phyloP scores from a whole-genome alignment of 2,888 invertebrate species.

The Lithosia quadra region DNA sequence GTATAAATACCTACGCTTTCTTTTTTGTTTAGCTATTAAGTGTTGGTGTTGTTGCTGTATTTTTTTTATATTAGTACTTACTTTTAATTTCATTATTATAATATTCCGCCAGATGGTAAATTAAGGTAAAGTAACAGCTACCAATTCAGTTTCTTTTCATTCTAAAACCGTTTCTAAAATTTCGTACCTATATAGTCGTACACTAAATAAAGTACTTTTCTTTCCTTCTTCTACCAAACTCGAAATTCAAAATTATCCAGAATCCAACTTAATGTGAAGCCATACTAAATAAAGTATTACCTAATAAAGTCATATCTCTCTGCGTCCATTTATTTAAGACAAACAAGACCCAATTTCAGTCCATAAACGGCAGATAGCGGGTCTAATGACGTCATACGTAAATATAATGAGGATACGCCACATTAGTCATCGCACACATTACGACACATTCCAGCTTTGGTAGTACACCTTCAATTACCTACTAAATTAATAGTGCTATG shows the following conservation, averaged over 20 bases:
- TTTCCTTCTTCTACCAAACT: no score
- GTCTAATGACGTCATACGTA: conserved; percentile 9
- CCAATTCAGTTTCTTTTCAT: no score
- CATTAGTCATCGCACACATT: conserved; percentile 18
- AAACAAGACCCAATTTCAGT: background rate
- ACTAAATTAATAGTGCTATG: conserved; percentile 18
- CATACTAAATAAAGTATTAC: background rate
- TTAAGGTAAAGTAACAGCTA: no score
- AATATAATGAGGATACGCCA: conserved; percentile 44
- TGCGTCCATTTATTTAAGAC: background rate
- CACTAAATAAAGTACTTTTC: no score
- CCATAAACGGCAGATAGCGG: background rate
- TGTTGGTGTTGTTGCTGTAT: background rate
- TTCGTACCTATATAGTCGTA: no score
- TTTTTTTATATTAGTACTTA: no score
- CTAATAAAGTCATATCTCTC: background rate
- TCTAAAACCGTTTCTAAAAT: no score
- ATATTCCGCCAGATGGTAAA: no score
- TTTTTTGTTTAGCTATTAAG: background rate
- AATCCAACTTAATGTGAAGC: no score
- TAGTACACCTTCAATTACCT: conserved; percentile 40
- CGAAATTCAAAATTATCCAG: background rate
- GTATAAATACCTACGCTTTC: no score
- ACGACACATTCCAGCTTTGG: conserved; percentile 45
- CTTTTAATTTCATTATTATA: no score